Base-by-base conservation (phyloP, 1,140 invertebrate species). In the Leptinotarsa texana region DNA sequence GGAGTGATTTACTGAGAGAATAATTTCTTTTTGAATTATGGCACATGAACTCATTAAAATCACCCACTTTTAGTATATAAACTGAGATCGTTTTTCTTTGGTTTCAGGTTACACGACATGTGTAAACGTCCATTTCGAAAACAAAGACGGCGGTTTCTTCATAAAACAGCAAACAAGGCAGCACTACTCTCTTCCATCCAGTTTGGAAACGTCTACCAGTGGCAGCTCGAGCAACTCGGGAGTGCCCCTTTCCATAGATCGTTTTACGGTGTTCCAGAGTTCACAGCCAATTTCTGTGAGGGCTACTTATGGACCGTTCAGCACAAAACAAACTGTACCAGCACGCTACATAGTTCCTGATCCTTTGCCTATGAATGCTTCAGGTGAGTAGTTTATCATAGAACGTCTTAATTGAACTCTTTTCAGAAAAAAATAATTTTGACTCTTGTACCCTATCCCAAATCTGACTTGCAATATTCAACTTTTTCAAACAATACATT, bases 261-360 rank as follows among this genome's bases (percentile, higher is more conserved):
- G 93, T 61, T 96, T 97, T 83, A 95, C 94, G 8, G 93, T 96
- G 4, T 91, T 96, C 79, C 94, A 96, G 83, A 94, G 93, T 48
- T 93, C 93, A 33, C 91, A 94, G 75, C 93, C 95, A 6, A 93
- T 94, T 1, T 95, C 94, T 0, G 92, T 97, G 4, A 87, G 94
- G 17, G 95, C 95, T 11, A 95, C 93, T 6, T 97, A 96, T 80
- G 96, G 96, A 3, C 95, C 95, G 3, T 97, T 97, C 86, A 95
- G 94, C 76, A 96, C 95, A 42, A 96, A 96, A 81, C 95, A 97
- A 85, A 96, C 94, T 1, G 94, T 97, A 17, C 95, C 95, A n/a
- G 93, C 94, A 0, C 88, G 94, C n/a, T 94, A 94, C 80, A 90
- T 95, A 73, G 93, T 95, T 15, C 93, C 94, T 0, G 93, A 95